Base-by-base conservation (phyloP, 2,888 invertebrate genomes). In the Imbricaverruca yamaguchii region DNA sequence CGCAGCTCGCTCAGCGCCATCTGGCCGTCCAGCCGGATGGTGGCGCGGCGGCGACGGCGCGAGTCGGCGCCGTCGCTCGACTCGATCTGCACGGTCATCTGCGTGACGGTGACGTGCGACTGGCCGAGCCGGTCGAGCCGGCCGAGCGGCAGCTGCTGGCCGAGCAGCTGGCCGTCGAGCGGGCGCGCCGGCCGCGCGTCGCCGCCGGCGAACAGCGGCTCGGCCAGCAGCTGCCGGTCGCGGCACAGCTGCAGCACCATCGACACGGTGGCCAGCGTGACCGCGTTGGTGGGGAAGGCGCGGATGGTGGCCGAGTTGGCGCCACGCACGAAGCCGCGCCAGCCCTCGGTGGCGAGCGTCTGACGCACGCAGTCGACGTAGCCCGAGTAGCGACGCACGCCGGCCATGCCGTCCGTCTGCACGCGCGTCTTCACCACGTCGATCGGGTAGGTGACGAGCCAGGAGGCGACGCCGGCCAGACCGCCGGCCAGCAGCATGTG, bases 261-360 rank as follows among this genome's bases (percentile, higher is more conserved):
- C 55, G 92, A 92, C 81, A 96, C 95, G 0, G 94, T 94, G 61
- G 94, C 91, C 87, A 97, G 97, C 82, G 95, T 95, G 9, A 94
- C 95, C 0, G 96, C 97, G 87, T 98, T 97, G 83, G 94, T 93
- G 1, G 97, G 94, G 87, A 97, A 97, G 0, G 97, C 96, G 77
- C 97, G 90, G 80, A 95, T 86, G 69, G 95, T 87, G 0, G 96
- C 93, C 0, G 95, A 92, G 39, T 90, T 90, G 0, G 96, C 86
- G 0, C 96, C 96, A 39, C 92, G 89, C 80, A 91, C 90, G 86
- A 97, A 91, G 84, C 92, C 92, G 0, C 88, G 86, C 85, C 91
- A 89, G 0, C 97, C 97, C 84, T 94, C 94, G 1, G 88, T 85
- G 59, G 87, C 87, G 82, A 94, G 90, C 74, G 93, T 93, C 86